phyloP scores from a whole-genome alignment of 23 tunicate genomes.

The Corella eumyota region DNA sequence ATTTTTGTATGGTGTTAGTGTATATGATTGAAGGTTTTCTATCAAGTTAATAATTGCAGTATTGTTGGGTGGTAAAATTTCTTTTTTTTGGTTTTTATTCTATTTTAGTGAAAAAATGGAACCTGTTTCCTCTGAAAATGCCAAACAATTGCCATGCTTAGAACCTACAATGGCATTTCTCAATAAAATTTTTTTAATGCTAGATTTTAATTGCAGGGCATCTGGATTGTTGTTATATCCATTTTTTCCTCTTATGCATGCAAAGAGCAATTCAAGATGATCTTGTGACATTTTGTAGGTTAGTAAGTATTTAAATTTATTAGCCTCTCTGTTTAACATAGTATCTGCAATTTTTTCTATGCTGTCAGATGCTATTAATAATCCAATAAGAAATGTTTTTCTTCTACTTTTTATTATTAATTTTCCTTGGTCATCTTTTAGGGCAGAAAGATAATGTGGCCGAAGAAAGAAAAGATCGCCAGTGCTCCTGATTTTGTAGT shows the following conservation, averaged over 20 bases:
- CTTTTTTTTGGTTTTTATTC: too few species aligned
- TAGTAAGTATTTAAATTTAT: constrained; percentile 8
- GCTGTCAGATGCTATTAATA: not conserved
- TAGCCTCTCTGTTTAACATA: too few species aligned
- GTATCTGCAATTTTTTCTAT: too few species aligned
- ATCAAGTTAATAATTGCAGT: too few species aligned
- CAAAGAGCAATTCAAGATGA: constrained; percentile 17
- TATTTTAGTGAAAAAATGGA: too few species aligned
- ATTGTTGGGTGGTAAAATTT: too few species aligned
- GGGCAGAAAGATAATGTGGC: not conserved
- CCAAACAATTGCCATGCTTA: too few species aligned
- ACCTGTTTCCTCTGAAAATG: too few species aligned
- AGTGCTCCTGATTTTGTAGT: not conserved
- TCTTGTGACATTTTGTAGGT: constrained; percentile 15
- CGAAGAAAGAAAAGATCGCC: constrained; percentile 5
- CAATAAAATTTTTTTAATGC: constrained; percentile 1
- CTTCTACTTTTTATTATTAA: not conserved
- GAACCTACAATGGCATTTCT: not conserved
- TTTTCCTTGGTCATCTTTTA: not conserved
- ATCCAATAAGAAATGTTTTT: constrained; percentile 10
- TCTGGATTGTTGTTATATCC: constrained; percentile 20
- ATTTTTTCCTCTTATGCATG: not conserved
- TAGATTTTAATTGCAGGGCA: constrained; percentile 2
- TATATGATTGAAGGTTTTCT: not conserved
- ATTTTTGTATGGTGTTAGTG: constrained; percentile 1